Conservation (phyloP, 2,113 vertebrate species). For the Passer montanus region DNA sequence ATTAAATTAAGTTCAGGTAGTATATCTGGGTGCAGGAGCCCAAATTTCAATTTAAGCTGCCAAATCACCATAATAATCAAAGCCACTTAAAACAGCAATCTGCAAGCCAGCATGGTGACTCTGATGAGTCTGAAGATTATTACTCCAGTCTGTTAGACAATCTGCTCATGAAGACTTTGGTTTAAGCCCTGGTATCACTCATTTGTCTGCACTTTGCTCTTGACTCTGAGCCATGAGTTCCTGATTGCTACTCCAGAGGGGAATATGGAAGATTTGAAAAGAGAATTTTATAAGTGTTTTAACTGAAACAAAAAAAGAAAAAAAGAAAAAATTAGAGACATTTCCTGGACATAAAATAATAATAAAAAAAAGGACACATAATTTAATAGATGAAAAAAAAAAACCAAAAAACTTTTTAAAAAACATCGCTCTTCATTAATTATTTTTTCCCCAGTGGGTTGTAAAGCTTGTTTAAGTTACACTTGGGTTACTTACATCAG, state of each 20-base stretch:
- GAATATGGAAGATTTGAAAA: background rate
- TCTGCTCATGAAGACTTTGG: constrained; percentile 57
- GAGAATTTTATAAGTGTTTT: background rate
- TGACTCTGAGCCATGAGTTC: constrained; percentile 29
- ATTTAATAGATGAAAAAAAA: background rate
- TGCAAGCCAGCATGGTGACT: constrained; percentile 63
- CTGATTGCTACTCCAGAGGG: background rate
- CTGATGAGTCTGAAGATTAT: constrained; percentile 66
- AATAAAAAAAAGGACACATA: background rate
- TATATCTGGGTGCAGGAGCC: background rate
- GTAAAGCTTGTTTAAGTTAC: background rate
- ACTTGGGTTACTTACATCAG: background rate
- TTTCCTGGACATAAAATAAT: background rate
- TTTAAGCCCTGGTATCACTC: constrained; percentile 44
- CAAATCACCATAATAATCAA: constrained; percentile 68
- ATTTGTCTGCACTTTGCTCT: constrained; percentile 59
- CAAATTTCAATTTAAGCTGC: constrained; percentile 54
- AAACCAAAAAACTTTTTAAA: background rate
- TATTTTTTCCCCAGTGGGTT: rapidly evolving
- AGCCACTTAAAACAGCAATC: constrained; percentile 62
- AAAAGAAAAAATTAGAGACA: background rate
- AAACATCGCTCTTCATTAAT: rapidly evolving
- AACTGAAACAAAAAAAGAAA: background rate
- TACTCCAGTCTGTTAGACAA: constrained; percentile 66
- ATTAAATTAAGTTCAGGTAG: constrained; percentile 33